Conservation (phyloP, 2,888 invertebrate genomes). For the Pantelozetes paolii region DNA sequence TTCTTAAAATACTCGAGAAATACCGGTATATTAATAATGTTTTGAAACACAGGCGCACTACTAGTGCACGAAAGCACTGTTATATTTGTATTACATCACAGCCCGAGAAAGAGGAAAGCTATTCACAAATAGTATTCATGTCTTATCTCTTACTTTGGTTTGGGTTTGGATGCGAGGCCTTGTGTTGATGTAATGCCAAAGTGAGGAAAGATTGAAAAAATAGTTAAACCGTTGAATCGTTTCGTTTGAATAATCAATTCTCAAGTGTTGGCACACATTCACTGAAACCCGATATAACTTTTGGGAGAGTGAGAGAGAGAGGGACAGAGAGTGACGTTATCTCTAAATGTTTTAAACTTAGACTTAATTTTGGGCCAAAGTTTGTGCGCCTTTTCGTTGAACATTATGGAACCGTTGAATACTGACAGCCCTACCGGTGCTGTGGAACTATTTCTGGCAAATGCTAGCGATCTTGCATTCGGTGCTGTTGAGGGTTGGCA, state of each 20-base stretch:
- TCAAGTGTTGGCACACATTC: slow-evolving; percentile 20
- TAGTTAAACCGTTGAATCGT: slow-evolving; percentile 5
- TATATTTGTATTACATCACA: neutral
- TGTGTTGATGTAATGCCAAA: slow-evolving; percentile 35
- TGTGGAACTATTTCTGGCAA: neutral
- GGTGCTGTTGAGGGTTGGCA: neutral
- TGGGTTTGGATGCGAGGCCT: slow-evolving; percentile 31
- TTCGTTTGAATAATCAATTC: neutral
- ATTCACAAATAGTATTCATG: neutral
- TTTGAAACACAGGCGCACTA: slow-evolving; percentile 29
- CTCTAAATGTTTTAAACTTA: neutral
- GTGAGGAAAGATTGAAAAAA: slow-evolving; percentile 1
- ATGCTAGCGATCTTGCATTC: neutral
- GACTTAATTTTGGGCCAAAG: slow-evolving; percentile 16
- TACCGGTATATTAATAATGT: neutral
- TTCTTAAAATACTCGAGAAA: neutral
- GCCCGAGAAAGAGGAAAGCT: neutral
- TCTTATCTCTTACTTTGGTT: slow-evolving; percentile 33
- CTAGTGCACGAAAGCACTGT: neutral
- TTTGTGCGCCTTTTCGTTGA: slow-evolving; percentile 10
- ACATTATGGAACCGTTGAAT: neutral
- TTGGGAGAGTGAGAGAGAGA: no score
- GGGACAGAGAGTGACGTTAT: slow-evolving; percentile 26
- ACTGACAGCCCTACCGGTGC: neutral
- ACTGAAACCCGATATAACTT: slow-evolving; percentile 31